Evolutionary conservation across 2,888 invertebrate genomes (phyloP), one percentile per base, ranked within the genome.

Genomic region (Apeira syringaria): DNA sequence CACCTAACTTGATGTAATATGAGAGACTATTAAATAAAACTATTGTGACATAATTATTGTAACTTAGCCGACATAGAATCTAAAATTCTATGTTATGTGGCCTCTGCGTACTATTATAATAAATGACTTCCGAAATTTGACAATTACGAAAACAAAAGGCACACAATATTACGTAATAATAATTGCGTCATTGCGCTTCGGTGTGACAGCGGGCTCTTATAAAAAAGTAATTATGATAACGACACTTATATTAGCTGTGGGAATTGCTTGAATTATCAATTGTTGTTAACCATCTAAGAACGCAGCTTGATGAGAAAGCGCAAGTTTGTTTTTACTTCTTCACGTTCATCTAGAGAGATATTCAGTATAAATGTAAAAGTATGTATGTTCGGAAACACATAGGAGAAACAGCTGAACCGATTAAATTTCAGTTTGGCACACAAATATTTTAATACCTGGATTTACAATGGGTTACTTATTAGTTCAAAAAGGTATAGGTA

Each of bases 261-360:
- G 64, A 68, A 66, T 49, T 37, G 47, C 40, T 59, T 36, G 27
- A 46, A 40, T 52, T 50, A 59, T 47, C 53, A 60, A 56, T 58
- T 59, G 59, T 60, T 48, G 49, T 50, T 41, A 46, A 51, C 50
- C 43, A 52, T 57, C 53, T 45, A 46, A 53, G 56, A 62, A 60
- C 38, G 34, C 27, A n/a, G 36, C 37, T 40, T 34, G 18, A 44
- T 48, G 62, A 60, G 66, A 70, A 68, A 70, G 70, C 50, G 63
- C 48, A 60, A 64, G 61, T 64, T 49, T 33, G 34, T 49, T 35
- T 47, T 36, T 54, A n/a, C n/a, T n/a, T n/a, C n/a, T n/a, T n/a
- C n/a, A n/a, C n/a, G n/a, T n/a, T n/a, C n/a, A n/a, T n/a, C n/a
- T n/a, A n/a, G n/a, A n/a, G n/a, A n/a, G n/a, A n/a, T n/a, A n/a